These are phyloP conservation scores for Plutomurus gul DNA, from an alignment of 1,140 invertebrate species.

Conservation along the genomic window DNA sequence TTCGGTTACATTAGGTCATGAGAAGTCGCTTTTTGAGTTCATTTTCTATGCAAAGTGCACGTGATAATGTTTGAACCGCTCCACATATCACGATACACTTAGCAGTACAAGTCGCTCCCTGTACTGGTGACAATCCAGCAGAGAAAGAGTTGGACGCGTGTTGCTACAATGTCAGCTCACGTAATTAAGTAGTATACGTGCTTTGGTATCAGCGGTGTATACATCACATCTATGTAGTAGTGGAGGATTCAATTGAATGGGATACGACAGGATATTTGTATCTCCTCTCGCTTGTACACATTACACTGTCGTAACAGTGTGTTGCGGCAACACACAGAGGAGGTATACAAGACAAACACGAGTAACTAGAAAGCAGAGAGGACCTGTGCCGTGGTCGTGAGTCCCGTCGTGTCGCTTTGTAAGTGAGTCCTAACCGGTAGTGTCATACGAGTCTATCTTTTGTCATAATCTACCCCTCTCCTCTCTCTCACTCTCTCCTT, in stretches of 20 bases:
- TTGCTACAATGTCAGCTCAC: neutral
- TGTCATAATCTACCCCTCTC: neutral
- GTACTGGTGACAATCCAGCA: no score
- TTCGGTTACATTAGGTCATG: neutral
- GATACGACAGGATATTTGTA: conserved; percentile 17
- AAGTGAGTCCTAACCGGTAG: neutral
- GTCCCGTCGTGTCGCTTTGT: no score
- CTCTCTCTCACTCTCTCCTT: neutral
- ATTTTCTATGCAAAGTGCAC: neutral
- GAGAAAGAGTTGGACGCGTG: no score
- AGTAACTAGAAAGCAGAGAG: neutral
- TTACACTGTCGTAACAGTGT: neutral
- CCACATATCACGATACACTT: no score
- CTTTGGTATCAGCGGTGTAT: neutral
- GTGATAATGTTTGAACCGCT: no score
- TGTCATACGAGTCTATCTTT: neutral
- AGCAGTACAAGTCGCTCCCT: no score
- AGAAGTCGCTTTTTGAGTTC: neutral
- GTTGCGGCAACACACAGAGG: neutral
- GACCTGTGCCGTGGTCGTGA: no score
- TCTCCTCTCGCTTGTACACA: neutral
- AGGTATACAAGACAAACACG: neutral
- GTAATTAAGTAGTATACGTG: neutral
- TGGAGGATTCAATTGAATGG: conserved; percentile 1
- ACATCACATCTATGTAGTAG: neutral